phyloP scores from a whole-genome alignment of 53 echinoderm and acorn worm species.

The Patiria pectinifera region DNA sequence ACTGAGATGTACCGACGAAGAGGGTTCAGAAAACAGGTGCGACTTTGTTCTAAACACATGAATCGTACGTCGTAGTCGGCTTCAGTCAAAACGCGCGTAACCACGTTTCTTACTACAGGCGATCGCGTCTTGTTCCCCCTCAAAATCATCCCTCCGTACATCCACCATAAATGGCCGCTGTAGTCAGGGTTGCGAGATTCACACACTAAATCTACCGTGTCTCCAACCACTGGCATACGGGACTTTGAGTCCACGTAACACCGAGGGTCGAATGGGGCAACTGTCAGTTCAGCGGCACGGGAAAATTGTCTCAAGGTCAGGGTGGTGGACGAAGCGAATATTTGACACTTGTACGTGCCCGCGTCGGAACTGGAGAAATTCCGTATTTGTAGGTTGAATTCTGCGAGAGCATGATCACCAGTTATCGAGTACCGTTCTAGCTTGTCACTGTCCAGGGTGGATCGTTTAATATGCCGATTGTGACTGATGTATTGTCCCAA shows the following conservation, averaged over 20 bases:
- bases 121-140: constrained; percentile 12
- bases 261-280: constrained; percentile 47
- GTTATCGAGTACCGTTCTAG: constrained; percentile 53
- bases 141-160: constrained; percentile 13
- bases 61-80: constrained; percentile 47
- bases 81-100: constrained; percentile 10
- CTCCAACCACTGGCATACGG: constrained; percentile 28
- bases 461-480: constrained; percentile 9
- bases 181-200: constrained; percentile 31
- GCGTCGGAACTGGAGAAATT: constrained; percentile 43
- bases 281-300: constrained; percentile 9
- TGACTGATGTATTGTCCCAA: constrained; percentile 25
- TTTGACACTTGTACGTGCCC: constrained; percentile 55
- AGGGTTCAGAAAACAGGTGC: constrained; percentile 35
- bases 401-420: constrained; percentile 48
- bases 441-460: constrained; percentile 7
- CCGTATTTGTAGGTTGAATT: constrained; percentile 62
- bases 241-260: constrained; percentile 42
- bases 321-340: constrained; percentile 8
- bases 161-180: constrained; percentile 8
- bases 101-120: constrained; percentile 11
- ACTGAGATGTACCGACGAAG: constrained; percentile 46
- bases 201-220: constrained; percentile 48
- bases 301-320: background rate
- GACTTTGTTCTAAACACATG: constrained; percentile 42